phyloP scores from a whole-genome alignment of 2,113 vertebrate genomes.

The Gobius niger region DNA sequence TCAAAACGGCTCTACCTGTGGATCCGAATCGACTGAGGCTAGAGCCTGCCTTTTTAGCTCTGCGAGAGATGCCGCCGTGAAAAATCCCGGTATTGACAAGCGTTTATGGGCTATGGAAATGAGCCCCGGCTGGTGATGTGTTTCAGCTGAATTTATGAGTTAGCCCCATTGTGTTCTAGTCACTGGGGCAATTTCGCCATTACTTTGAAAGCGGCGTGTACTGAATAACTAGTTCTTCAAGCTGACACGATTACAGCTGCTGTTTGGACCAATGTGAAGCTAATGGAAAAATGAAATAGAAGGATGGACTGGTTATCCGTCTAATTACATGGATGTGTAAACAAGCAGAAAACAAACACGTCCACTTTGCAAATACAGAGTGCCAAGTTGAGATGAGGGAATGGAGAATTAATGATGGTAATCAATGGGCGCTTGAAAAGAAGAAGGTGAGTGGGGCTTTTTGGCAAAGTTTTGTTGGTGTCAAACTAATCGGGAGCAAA shows the following conservation, averaged over 20 bases:
- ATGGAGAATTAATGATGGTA: background rate
- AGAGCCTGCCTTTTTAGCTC: background rate
- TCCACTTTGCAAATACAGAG: background rate
- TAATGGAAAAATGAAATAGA: conserved; percentile 4
- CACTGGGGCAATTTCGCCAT: background rate
- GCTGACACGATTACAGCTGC: background rate
- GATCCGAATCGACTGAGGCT: conserved; percentile 6
- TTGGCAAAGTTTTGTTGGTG: background rate
- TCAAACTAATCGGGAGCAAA: background rate
- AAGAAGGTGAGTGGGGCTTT: background rate
- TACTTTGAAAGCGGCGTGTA: background rate
- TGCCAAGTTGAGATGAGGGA: background rate
- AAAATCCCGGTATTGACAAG: background rate
- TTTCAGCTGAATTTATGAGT: conserved; percentile 2
- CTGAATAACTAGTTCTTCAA: background rate
- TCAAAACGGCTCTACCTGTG: background rate
- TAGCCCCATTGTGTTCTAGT: background rate
- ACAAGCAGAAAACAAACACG: background rate
- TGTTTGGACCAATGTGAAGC: background rate
- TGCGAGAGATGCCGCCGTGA: background rate
- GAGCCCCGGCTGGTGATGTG: background rate
- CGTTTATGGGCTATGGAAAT: conserved; percentile 18
- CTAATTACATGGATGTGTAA: background rate
- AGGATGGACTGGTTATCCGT: background rate
- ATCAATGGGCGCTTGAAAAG: background rate